Evolutionary conservation across 2,888 invertebrate species (phyloP).

Genomic region (Cheilosia urbana): DNA sequence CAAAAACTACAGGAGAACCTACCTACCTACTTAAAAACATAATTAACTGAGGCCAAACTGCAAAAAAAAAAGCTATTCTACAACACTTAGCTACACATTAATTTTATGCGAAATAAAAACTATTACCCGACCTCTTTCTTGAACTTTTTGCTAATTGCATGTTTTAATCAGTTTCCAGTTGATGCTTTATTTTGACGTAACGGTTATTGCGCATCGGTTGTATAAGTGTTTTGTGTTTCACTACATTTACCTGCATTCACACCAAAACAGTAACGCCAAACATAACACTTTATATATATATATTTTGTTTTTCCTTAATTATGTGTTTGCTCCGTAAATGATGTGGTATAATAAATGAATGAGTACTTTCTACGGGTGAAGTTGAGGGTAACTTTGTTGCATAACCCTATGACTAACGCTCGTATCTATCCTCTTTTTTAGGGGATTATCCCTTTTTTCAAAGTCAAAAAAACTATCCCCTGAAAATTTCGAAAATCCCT

Average conservation of each 20-base stretch:
- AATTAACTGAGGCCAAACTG: no score
- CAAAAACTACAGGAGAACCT: no score
- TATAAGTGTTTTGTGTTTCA: background rate
- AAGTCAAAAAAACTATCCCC: no score
- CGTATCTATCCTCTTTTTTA: no score
- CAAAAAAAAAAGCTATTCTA: background rate
- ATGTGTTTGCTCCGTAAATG: background rate
- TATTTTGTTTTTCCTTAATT: background rate
- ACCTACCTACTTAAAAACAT: no score
- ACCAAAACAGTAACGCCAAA: background rate
- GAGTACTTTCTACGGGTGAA: background rate
- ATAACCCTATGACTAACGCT: no score
- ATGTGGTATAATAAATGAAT: background rate
- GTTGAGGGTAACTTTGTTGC: background rate
- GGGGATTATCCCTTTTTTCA: no score
- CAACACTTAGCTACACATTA: slow-evolving; percentile 1
- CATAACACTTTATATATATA: background rate
- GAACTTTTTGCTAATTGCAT: background rate
- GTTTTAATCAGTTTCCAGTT: slow-evolving; percentile 2
- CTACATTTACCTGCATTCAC: background rate
- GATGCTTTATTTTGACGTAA: background rate
- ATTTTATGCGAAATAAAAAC: background rate
- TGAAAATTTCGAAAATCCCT: no score
- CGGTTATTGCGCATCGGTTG: background rate
- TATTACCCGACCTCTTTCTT: background rate